Conservation (phyloP, 2,888 invertebrate genomes). For the Branchellion lobata region DNA sequence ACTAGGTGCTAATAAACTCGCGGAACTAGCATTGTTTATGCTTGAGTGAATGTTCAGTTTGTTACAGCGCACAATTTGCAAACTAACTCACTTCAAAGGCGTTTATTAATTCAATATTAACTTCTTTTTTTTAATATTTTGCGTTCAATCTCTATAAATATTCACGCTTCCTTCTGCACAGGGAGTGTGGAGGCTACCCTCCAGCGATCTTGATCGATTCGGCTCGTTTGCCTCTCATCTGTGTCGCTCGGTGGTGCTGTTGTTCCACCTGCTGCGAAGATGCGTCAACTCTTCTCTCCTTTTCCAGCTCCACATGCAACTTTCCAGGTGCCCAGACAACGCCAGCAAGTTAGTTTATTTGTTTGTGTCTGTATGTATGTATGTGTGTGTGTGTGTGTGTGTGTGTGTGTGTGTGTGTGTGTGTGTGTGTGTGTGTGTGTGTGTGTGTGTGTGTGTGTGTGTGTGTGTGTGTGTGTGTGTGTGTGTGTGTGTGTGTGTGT, state of each 20-base stretch:
- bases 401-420: not conserved
- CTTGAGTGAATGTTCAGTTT: too few species aligned
- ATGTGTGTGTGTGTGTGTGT: not conserved
- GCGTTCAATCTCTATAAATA: too few species aligned
- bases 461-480: not conserved
- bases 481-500: not conserved
- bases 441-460: not conserved
- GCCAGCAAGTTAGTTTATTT: slow-evolving; percentile 72
- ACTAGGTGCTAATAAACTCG: too few species aligned
- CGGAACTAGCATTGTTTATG: too few species aligned
- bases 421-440: slow-evolving; percentile 11
- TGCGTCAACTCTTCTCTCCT: slow-evolving; percentile 78
- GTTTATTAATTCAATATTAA: too few species aligned
- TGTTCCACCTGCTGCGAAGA: slow-evolving; percentile 78
- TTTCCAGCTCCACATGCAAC: slow-evolving; percentile 75
- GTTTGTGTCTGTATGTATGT: not conserved
- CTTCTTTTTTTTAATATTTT: too few species aligned
- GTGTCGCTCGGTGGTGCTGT: slow-evolving; percentile 77
- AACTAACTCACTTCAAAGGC: too few species aligned
- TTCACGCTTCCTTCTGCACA: too few species aligned
- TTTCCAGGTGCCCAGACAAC: slow-evolving; percentile 76
- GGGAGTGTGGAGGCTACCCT: slow-evolving; percentile 89
- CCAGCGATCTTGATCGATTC: slow-evolving; percentile 83
- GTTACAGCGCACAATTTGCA: too few species aligned
- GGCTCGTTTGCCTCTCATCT: slow-evolving; percentile 89